phyloP scores from a whole-genome alignment of 1,140 invertebrate species.

The Stenopsyche tienmushanensis region DNA sequence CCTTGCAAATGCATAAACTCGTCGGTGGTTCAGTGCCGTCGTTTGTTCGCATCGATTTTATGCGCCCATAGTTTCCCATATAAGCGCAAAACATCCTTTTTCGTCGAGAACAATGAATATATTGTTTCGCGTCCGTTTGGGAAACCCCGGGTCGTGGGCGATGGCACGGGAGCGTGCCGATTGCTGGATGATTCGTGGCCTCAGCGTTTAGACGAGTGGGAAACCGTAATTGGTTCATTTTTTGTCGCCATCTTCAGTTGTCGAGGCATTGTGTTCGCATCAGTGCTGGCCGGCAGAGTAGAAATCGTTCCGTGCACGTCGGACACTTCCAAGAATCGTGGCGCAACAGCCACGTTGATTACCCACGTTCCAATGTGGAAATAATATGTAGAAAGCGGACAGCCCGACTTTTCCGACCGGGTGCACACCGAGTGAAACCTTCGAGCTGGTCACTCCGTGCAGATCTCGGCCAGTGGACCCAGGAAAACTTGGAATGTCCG shows the following conservation, averaged over 20 bases:
- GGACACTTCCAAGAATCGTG: slow-evolving; percentile 19
- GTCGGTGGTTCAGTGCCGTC: too few relatives aligned
- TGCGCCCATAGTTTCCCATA: slow-evolving; percentile 1
- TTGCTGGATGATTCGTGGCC: too few relatives aligned
- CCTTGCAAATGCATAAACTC: too few relatives aligned
- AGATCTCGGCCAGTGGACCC: not conserved
- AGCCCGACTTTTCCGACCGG: slow-evolving; percentile 23
- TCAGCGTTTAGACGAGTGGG: too few relatives aligned
- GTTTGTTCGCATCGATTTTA: too few relatives aligned
- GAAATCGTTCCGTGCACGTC: not conserved
- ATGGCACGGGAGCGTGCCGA: not conserved
- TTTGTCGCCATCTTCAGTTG: not conserved
- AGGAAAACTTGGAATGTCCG: not conserved
- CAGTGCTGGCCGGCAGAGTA: too few relatives aligned
- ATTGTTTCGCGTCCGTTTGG: not conserved
- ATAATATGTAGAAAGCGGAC: slow-evolving; percentile 37
- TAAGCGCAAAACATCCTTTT: slow-evolving; percentile 11
- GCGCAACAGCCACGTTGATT: slow-evolving; percentile 29
- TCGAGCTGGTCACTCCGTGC: slow-evolving; percentile 7
- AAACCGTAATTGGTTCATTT: not conserved
- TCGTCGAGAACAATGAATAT: not conserved
- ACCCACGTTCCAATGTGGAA: slow-evolving; percentile 30
- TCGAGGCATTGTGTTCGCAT: not conserved
- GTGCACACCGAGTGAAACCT: slow-evolving; percentile 17
- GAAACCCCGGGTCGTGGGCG: not conserved